A percentile compares a stretch with the other conserved stretches of the same genome.
Evolutionary conservation across 2,113 vertebrate species (phyloP).

Genomic region (Heterocephalus glaber): DNA sequence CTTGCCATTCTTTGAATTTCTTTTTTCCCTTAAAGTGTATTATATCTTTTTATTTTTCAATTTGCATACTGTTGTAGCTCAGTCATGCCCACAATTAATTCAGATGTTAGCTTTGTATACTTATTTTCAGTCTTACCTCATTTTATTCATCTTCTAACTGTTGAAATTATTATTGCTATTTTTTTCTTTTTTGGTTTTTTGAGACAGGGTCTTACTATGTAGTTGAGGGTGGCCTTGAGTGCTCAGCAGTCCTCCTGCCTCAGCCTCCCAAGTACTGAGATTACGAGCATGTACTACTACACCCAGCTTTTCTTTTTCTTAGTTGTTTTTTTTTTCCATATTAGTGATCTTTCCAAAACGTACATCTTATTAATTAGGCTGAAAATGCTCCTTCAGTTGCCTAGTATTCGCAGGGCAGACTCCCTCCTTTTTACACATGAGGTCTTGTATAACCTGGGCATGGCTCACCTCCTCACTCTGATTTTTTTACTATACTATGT

Average conservation of each 20-base stretch:
- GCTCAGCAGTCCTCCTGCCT: background rate
- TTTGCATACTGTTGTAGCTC: background rate
- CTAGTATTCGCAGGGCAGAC: background rate
- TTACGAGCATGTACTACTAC: background rate
- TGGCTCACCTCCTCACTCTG: background rate
- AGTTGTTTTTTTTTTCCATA: background rate
- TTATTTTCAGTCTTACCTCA: background rate
- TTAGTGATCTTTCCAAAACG: background rate
- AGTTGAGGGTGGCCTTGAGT: background rate
- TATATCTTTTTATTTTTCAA: background rate
- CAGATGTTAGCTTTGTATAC: background rate
- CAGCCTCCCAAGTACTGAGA: background rate
- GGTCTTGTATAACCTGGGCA: background rate
- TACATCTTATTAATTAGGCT: background rate
- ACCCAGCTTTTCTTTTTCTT: background rate
- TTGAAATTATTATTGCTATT: background rate
- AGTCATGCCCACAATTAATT: background rate
- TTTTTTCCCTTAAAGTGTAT: background rate
- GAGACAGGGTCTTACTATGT: background rate
- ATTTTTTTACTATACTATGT: background rate
- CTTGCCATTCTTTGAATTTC: background rate
- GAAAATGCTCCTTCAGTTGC: background rate
- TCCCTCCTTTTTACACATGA: background rate
- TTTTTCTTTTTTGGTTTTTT: background rate
- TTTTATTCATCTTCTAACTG: constrained; percentile 18